Percentiles rank a stretch among this genome's conserved stretches.
phyloP scores from a whole-genome alignment of 2,888 invertebrate genomes.

The Hanleya hanleyi region DNA sequence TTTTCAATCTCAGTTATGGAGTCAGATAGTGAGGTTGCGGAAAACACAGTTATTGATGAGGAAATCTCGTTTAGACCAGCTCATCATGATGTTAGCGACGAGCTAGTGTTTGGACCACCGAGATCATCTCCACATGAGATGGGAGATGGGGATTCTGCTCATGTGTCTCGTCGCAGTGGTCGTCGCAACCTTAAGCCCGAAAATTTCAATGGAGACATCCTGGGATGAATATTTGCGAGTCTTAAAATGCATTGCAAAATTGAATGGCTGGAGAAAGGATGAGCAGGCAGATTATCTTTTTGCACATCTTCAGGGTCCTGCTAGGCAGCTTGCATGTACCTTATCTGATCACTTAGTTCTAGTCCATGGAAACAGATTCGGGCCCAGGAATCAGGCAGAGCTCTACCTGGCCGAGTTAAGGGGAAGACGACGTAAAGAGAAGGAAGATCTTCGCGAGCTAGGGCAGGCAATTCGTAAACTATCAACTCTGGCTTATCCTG shows the following conservation, averaged over 20 bases:
- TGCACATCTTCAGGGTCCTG: neutral
- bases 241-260: neutral
- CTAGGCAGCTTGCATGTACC: neutral
- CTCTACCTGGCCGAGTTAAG: neutral
- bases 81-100: too few relatives aligned
- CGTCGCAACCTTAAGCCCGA: neutral
- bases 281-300: neutral
- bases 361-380: neutral
- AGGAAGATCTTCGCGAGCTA: neutral
- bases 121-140: neutral
- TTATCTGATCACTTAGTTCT: neutral
- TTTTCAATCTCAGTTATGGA: too few relatives aligned
- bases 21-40: too few relatives aligned
- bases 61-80: too few relatives aligned
- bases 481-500: neutral
- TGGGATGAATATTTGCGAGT: neutral
- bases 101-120: neutral
- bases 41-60: too few relatives aligned
- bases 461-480: neutral
- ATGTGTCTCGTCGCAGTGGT: neutral
- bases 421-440: neutral
- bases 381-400: neutral
- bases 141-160: neutral
- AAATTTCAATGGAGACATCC: neutral
- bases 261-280: neutral